Percentiles rank a stretch among this genome's conserved stretches.
These are phyloP conservation scores for Aphelinus certus DNA, from an alignment of 1,140 invertebrate genomes.

Conservation along the genomic window DNA sequence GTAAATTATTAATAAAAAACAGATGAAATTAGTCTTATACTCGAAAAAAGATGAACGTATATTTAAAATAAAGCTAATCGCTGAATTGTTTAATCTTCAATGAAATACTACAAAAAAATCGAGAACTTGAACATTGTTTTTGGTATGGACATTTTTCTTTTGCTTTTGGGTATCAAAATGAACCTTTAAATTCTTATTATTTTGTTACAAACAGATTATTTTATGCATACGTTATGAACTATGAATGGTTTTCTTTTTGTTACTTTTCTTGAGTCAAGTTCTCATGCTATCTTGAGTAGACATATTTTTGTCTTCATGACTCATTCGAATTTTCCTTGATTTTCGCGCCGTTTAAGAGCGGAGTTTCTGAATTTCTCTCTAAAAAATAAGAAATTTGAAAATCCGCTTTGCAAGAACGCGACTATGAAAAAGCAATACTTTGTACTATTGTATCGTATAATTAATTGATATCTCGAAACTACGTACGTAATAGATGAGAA, in stretches of 20 bases:
- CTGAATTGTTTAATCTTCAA: slow-evolving; percentile 21
- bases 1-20: slow-evolving; percentile 42
- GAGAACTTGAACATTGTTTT: slow-evolving; percentile 3
- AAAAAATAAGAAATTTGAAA: slow-evolving; percentile 40
- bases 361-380: slow-evolving; percentile 39
- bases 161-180: background rate
- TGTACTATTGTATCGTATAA: slow-evolving; percentile 55
- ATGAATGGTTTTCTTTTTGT: background rate
- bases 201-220: background rate
- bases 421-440: slow-evolving; percentile 63
- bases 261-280: background rate
- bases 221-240: too few relatives aligned
- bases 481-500: slow-evolving; percentile 28
- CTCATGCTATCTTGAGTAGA: slow-evolving; percentile 3
- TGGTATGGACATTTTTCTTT: slow-evolving; percentile 2
- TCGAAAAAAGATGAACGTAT: slow-evolving; percentile 47
- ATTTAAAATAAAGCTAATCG: slow-evolving; percentile 22
- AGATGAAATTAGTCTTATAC: slow-evolving; percentile 40
- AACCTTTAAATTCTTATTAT: background rate
- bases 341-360: slow-evolving; percentile 28
- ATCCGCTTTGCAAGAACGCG: slow-evolving; percentile 45
- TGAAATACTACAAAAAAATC: background rate
- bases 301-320: background rate
- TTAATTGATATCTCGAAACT: slow-evolving; percentile 38
- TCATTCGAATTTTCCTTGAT: slow-evolving; percentile 40